Conservation (phyloP, 2,797 vertebrate species). For the Gymnocypris eckloni region DNA sequence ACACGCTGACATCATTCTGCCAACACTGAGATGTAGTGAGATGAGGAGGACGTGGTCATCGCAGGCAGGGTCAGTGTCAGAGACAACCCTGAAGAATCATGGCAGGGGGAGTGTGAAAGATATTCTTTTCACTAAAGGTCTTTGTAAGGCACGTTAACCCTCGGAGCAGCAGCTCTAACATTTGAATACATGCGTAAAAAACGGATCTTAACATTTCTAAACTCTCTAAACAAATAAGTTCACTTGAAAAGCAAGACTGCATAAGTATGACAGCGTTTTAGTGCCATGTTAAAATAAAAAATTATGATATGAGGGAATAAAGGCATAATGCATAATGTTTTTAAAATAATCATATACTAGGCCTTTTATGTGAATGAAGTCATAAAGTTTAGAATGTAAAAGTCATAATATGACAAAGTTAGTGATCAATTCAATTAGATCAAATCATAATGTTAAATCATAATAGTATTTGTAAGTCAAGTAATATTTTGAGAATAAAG, state of each 20-base stretch:
- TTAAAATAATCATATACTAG: not conserved
- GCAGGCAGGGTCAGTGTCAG: slow-evolving; percentile 1
- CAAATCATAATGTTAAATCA: no score
- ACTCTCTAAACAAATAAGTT: not conserved
- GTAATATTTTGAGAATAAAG: no score
- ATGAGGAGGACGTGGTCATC: slow-evolving; percentile 23
- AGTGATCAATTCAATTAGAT: not conserved
- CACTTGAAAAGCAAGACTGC: not conserved
- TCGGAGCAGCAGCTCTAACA: not conserved
- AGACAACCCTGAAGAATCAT: slow-evolving; percentile 20
- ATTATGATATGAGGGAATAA: not conserved
- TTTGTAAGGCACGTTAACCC: not conserved
- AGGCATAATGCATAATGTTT: not conserved
- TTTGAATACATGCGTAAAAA: not conserved
- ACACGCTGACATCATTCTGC: slow-evolving; percentile 32
- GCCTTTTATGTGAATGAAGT: not conserved
- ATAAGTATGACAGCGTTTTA: not conserved
- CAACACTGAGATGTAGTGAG: slow-evolving; percentile 29
- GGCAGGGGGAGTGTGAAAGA: not conserved
- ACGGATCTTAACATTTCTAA: not conserved
- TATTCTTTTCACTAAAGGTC: not conserved
- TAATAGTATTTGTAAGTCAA: no score
- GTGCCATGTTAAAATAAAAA: not conserved
- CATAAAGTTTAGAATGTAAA: not conserved
- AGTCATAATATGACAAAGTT: not conserved